Conservation (phyloP, 1,140 invertebrate species). For the Scaptomyza graminum region DNA sequence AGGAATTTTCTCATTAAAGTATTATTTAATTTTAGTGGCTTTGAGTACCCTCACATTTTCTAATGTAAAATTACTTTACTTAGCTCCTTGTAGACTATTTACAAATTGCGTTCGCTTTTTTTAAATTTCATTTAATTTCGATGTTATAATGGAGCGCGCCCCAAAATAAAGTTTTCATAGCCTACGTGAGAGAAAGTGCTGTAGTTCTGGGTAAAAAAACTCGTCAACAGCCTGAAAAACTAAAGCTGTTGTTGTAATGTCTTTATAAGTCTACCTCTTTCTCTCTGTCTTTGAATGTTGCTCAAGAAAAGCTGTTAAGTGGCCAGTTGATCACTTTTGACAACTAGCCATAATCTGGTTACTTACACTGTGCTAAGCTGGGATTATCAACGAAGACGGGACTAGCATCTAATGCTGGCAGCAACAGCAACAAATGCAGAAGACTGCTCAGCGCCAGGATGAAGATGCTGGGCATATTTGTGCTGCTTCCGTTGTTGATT, state of each 20-base stretch:
- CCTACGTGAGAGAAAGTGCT: constrained; percentile 79
- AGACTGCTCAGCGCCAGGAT: constrained; percentile 55
- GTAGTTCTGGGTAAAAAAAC: constrained; percentile 62
- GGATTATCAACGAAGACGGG: constrained; percentile 83
- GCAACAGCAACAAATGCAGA: constrained; percentile 30
- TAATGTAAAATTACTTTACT: background rate
- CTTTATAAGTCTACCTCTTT: constrained; percentile 35
- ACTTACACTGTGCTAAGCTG: constrained; percentile 84
- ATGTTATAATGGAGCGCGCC: constrained; percentile 43
- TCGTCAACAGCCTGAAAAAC: constrained; percentile 29
- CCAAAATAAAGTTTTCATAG: constrained; percentile 64
- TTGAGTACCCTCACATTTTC: background rate
- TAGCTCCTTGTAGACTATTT: background rate
- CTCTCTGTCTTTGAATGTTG: constrained; percentile 26
- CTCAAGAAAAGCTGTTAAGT: constrained; percentile 42
- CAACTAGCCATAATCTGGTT: constrained; percentile 11
- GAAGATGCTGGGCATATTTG: constrained; percentile 47
- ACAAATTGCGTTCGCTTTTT: constrained; percentile 35
- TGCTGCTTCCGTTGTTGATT: constrained; percentile 27
- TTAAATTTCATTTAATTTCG: constrained; percentile 40
- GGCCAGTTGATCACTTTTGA: constrained; percentile 20
- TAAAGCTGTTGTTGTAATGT: constrained; percentile 35
- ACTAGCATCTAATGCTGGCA: constrained; percentile 51
- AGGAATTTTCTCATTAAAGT: no score
- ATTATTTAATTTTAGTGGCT: no score